Conservation (phyloP, 2,888 invertebrate species). For the Eupithecia tripunctaria region DNA sequence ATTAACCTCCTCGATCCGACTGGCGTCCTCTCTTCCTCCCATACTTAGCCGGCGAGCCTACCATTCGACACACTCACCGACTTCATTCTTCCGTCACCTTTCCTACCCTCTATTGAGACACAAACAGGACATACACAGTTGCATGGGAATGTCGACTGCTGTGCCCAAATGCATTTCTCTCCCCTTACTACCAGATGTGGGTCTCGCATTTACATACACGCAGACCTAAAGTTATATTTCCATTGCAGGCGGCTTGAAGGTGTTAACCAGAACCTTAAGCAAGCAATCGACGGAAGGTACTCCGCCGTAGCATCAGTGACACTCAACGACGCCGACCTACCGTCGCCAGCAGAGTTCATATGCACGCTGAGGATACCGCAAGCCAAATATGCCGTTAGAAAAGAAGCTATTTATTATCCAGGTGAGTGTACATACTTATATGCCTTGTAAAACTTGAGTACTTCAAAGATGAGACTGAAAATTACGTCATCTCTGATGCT, state of each 20-base stretch:
- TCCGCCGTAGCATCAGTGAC: conserved; percentile 83
- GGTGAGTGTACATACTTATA: conserved; percentile 66
- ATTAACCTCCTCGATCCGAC: too few species aligned
- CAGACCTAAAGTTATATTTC: conserved; percentile 7
- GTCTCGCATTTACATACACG: too few species aligned
- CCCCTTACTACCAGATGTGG: too few species aligned
- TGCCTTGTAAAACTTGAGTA: not conserved
- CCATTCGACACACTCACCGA: too few species aligned
- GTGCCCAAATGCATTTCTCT: too few species aligned
- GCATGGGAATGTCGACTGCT: too few species aligned
- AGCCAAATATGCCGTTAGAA: conserved; percentile 84
- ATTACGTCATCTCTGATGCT: not conserved
- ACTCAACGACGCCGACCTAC: conserved; percentile 79
- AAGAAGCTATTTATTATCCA: conserved; percentile 83
- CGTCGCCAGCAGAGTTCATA: conserved; percentile 83
- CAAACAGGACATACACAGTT: too few species aligned
- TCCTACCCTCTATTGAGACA: too few species aligned
- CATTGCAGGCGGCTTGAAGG: conserved; percentile 68
- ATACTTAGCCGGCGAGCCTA: too few species aligned
- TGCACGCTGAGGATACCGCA: conserved; percentile 86
- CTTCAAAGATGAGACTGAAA: not conserved
- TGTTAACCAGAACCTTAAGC: conserved; percentile 66
- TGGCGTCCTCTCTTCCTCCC: too few species aligned
- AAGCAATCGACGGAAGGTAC: conserved; percentile 75
- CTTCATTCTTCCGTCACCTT: too few species aligned